Evolutionary conservation across 1,140 invertebrate genomes (phyloP).

Genomic region (Chironomus tepperi): DNA sequence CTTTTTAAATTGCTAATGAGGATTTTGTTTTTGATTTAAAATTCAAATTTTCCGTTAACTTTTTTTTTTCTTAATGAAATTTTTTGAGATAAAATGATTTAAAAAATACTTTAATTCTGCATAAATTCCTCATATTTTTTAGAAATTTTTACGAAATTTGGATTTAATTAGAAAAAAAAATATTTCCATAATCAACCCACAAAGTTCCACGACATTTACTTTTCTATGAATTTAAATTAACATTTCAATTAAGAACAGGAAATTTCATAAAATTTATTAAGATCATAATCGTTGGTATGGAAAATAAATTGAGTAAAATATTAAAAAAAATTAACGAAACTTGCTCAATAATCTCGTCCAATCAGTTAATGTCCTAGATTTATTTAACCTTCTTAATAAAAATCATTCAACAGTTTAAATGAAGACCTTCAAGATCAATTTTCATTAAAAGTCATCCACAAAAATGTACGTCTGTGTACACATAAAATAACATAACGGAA

Average conservation of each 20-base stretch:
- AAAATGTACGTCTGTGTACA: not conserved
- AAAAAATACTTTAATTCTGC: too few species aligned
- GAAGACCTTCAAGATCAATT: constrained; percentile 13
- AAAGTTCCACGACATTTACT: too few species aligned
- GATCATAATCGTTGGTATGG: not conserved
- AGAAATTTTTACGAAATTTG: too few species aligned
- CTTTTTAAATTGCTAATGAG: too few species aligned
- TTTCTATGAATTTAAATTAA: not conserved
- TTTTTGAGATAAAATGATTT: too few species aligned
- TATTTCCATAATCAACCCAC: too few species aligned
- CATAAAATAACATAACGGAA: not conserved
- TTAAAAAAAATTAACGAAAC: not conserved
- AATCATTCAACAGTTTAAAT: constrained; percentile 6
- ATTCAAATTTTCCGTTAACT: too few species aligned
- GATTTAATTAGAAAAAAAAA: too few species aligned
- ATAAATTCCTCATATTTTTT: too few species aligned
- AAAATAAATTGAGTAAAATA: not conserved
- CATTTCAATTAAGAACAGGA: constrained; percentile 6
- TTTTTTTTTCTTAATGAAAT: too few species aligned
- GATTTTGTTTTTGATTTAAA: too few species aligned
- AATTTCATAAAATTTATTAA: constrained; percentile 4
- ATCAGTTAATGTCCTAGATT: constrained; percentile 13
- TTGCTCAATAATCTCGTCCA: constrained; percentile 6
- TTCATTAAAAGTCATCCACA: constrained; percentile 6
- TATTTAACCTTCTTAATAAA: not conserved